These are phyloP conservation scores for Oedothorax gibbosus DNA, from an alignment of 1,140 invertebrate species.

Conservation along the genomic window DNA sequence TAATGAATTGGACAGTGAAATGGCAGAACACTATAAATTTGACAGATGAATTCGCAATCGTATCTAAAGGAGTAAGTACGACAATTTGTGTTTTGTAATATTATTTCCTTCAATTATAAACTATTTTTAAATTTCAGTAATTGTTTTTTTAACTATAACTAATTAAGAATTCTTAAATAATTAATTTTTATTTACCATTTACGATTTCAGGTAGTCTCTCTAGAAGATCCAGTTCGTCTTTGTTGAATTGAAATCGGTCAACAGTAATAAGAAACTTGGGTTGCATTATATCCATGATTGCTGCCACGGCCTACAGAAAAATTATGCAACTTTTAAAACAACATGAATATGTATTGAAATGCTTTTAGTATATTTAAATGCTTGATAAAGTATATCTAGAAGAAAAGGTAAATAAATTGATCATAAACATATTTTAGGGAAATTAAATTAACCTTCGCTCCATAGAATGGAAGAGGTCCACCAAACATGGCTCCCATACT, in stretches of 20 bases:
- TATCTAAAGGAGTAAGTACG: too few relatives aligned
- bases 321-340: too few relatives aligned
- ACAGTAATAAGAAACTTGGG: slow-evolving; percentile 52
- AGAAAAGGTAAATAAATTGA: neutral
- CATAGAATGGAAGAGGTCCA: slow-evolving; percentile 56
- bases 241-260: slow-evolving; percentile 48
- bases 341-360: too few relatives aligned
- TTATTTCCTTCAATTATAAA: neutral
- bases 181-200: slow-evolving; percentile 8
- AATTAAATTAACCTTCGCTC: slow-evolving; percentile 39
- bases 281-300: slow-evolving; percentile 53
- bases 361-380: neutral
- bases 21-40: too few relatives aligned
- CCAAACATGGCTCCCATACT: slow-evolving; percentile 55
- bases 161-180: neutral
- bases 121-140: neutral
- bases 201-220: slow-evolving; percentile 52
- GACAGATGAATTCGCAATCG: too few relatives aligned
- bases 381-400: neutral
- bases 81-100: neutral
- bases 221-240: slow-evolving; percentile 20
- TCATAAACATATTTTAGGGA: too few relatives aligned
- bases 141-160: neutral
- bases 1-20: too few relatives aligned
- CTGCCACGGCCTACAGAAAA: slow-evolving; percentile 22